These are phyloP conservation scores for Periplaneta americana DNA, from an alignment of 1,140 invertebrate species.

Conservation along the genomic window DNA sequence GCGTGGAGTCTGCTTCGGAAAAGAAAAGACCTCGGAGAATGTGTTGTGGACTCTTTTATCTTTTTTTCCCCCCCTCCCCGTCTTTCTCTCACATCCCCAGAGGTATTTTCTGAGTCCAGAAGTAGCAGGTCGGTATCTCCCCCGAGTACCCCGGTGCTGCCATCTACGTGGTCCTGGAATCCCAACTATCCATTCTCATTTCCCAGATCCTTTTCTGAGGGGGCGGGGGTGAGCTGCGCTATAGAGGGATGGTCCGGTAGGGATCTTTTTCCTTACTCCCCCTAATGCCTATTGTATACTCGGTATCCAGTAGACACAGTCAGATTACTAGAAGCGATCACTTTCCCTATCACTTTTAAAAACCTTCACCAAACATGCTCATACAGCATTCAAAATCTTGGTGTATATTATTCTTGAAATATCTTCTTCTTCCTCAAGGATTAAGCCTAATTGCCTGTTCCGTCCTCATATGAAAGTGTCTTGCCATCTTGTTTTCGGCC, in stretches of 20 bases:
- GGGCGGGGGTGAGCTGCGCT: not conserved
- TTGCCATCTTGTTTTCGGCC: no score
- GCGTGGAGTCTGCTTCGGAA: not conserved
- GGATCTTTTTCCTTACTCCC: not conserved
- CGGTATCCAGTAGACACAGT: not conserved
- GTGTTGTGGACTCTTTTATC: not conserved
- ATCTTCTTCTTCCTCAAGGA: no score
- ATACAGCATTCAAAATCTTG: no score
- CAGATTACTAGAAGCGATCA: not conserved
- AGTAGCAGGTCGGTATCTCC: not conserved
- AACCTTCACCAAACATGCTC: no score
- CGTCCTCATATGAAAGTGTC: no score
- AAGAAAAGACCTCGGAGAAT: not conserved
- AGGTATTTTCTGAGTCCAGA: not conserved
- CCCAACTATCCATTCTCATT: not conserved
- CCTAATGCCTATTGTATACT: not conserved
- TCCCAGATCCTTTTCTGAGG: not conserved
- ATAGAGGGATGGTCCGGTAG: not conserved
- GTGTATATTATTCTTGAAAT: no score
- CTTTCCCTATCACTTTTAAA: no score
- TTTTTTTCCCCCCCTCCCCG: not conserved
- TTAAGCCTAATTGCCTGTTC: no score
- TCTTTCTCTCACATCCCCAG: not conserved
- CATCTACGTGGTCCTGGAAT: not conserved
- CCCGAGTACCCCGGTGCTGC: not conserved